These are phyloP conservation scores for Argynnis bischoffii DNA, from an alignment of 2,888 invertebrate species.

Conservation along the genomic window DNA sequence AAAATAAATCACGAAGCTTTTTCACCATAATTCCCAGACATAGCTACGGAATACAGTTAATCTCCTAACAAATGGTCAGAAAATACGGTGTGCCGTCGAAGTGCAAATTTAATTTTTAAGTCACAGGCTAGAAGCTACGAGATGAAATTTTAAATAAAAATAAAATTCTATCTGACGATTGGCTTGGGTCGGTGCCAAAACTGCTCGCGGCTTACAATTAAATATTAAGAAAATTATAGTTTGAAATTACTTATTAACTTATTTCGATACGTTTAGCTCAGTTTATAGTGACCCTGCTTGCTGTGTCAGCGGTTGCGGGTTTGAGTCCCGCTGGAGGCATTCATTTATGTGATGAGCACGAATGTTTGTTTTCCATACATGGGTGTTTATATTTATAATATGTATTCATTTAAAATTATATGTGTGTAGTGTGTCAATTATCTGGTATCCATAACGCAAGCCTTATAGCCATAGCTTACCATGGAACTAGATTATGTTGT, in stretches of 20 bases:
- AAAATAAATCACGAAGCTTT: neutral
- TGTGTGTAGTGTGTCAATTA: too few relatives aligned
- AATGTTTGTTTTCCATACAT: too few relatives aligned
- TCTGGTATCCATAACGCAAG: too few relatives aligned
- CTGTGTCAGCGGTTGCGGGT: too few relatives aligned
- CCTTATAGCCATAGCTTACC: too few relatives aligned
- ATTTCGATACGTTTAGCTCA: too few relatives aligned
- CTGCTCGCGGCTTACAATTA: slow-evolving; percentile 23
- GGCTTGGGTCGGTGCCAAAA: slow-evolving; percentile 37
- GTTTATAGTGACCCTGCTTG: too few relatives aligned
- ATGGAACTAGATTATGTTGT: too few relatives aligned
- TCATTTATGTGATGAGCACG: too few relatives aligned
- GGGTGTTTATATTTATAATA: too few relatives aligned
- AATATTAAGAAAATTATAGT: slow-evolving; percentile 18
- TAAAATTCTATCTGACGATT: slow-evolving; percentile 43
- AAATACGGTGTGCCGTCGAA: slow-evolving; percentile 13
- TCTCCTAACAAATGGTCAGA: slow-evolving; percentile 19
- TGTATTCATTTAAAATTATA: too few relatives aligned
- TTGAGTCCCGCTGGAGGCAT: too few relatives aligned
- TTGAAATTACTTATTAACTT: slow-evolving; percentile 9
- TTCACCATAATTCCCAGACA: slow-evolving; percentile 13
- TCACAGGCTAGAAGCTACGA: slow-evolving; percentile 34
- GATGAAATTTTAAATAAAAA: slow-evolving; percentile 45
- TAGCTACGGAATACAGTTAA: neutral
- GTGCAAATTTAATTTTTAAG: slow-evolving; percentile 27